Evolutionary conservation across 2,888 invertebrate genomes (phyloP).

Genomic region (Hypolimnas misippus): DNA sequence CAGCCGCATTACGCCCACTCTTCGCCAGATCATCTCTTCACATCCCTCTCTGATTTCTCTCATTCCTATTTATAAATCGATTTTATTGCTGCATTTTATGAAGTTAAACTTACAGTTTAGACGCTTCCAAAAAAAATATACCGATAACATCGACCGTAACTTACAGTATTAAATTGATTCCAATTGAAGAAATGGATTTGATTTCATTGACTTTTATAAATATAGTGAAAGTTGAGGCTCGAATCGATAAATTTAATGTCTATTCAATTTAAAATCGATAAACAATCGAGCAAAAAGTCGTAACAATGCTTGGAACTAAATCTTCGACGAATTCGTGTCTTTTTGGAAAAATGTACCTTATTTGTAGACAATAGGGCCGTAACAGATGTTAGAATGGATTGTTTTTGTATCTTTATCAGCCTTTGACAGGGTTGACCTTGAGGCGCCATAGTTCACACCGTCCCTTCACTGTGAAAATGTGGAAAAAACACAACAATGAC

Average conservation of each 20-base stretch:
- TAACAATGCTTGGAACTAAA: conserved; percentile 19
- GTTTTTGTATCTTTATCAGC: conserved; percentile 53
- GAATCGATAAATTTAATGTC: conserved; percentile 10
- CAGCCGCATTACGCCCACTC: conserved; percentile 70
- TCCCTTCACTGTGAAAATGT: conserved; percentile 81
- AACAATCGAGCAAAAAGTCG: conserved; percentile 10
- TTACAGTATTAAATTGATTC: conserved; percentile 50
- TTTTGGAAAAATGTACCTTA: conserved; percentile 40
- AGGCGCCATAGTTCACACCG: conserved; percentile 76
- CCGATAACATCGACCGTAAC: conserved; percentile 46
- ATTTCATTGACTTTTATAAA: conserved; percentile 40
- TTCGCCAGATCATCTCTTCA: conserved; percentile 50
- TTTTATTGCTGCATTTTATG: conserved; percentile 49
- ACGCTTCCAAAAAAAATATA: conserved; percentile 46
- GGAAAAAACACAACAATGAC: conserved; percentile 79
- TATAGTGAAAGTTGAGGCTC: conserved; percentile 41
- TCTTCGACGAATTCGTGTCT: conserved; percentile 13
- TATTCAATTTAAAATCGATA: conserved; percentile 15
- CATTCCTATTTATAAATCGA: conserved; percentile 56
- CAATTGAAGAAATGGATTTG: conserved; percentile 48
- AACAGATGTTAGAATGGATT: conserved; percentile 31
- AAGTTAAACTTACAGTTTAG: conserved; percentile 51
- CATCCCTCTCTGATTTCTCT: conserved; percentile 62
- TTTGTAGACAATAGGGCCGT: conserved; percentile 28
- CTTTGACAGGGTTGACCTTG: conserved; percentile 78